Percentiles rank a stretch among this genome's conserved stretches.
Conservation (phyloP, 1,140 invertebrate genomes). For the Drosophila azteca region DNA sequence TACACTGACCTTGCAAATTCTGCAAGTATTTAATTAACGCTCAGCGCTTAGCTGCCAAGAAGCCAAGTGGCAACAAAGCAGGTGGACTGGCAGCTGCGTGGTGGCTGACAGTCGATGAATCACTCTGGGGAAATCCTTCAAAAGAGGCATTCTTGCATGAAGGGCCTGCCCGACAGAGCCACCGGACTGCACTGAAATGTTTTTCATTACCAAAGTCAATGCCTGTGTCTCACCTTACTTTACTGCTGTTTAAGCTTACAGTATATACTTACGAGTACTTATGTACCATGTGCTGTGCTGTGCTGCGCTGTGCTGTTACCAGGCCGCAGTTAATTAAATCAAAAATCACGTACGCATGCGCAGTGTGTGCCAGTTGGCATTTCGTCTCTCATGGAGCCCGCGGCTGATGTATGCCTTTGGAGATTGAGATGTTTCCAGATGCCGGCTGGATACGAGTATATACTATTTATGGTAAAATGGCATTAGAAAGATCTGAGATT, state of each 20-base stretch:
- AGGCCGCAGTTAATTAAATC: constrained; percentile 58
- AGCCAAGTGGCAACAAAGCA: not conserved
- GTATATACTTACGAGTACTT: not conserved
- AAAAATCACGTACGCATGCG: constrained; percentile 64
- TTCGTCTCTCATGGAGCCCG: constrained; percentile 29
- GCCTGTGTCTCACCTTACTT: constrained; percentile 39
- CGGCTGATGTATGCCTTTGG: constrained; percentile 17
- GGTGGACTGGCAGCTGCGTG: not conserved
- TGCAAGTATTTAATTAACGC: constrained; percentile 51
- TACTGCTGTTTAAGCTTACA: constrained; percentile 16
- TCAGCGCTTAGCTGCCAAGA: constrained; percentile 6
- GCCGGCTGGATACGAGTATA: not conserved
- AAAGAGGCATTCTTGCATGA: constrained; percentile 69
- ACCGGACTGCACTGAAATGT: constrained; percentile 15
- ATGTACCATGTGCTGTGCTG: constrained; percentile 3
- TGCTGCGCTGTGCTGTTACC: constrained; percentile 21
- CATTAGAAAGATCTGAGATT: constrained; percentile 40
- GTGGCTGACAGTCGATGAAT: constrained; percentile 6
- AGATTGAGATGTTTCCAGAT: constrained; percentile 60
- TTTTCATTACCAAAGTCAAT: constrained; percentile 77
- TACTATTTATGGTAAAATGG: constrained; percentile 55
- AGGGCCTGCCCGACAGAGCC: constrained; percentile 37
- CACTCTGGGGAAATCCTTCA: constrained; percentile 50
- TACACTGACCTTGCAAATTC: constrained; percentile 41
- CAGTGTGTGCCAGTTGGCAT: constrained; percentile 38